Base-by-base conservation (phyloP, 2,888 invertebrate genomes). In the Phortica magna region DNA sequence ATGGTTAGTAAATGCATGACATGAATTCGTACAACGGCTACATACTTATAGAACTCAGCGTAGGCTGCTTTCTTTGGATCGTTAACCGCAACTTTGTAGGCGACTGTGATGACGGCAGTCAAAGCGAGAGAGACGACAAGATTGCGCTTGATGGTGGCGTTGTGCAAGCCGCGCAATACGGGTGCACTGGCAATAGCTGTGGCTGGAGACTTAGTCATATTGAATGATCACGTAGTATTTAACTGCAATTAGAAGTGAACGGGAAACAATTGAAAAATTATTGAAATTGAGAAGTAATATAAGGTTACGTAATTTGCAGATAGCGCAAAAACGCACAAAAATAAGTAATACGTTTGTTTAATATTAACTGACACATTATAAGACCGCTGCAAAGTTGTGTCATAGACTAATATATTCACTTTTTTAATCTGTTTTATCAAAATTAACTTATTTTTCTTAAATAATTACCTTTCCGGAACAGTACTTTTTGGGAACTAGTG, bases 31-130 rank as follows among this genome's bases (percentile, higher is more conserved):
- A 31, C n/a, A 31, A n/a, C 9, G 0, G 53, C 6, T 78, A 79
- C 93, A 93, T 93, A 97, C 97, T 93, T 95, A 93, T 96, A 96
- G 90, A 95, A 97, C 53, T 96, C 95, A 57, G 93, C 95, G 83
- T 96, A 96, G 72, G 90, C 92, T 10, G 91, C 89, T 83, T 93
- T 95, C 74, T 94, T 93, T 0, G 93, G 93, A 65, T 93, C 92
- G 73, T 92, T 93, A 31, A 95, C 83, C 0, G 93, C 48, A 0
- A 93, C 2, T 83, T 95, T 94, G 77, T 92, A 90, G 0, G 90
- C 89, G 0, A 92, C 65, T 0, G 94, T 94, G 2, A 91, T 89
- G 0, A 90, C 41, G 0, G 89, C 73, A 0, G 93, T 90, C 5
- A 94, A 70, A 0, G 80, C 79, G 0, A 93, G 76, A 0, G 94